phyloP scores from a whole-genome alignment of 2,888 invertebrate genomes.

The Cryptocephalus moraei region DNA sequence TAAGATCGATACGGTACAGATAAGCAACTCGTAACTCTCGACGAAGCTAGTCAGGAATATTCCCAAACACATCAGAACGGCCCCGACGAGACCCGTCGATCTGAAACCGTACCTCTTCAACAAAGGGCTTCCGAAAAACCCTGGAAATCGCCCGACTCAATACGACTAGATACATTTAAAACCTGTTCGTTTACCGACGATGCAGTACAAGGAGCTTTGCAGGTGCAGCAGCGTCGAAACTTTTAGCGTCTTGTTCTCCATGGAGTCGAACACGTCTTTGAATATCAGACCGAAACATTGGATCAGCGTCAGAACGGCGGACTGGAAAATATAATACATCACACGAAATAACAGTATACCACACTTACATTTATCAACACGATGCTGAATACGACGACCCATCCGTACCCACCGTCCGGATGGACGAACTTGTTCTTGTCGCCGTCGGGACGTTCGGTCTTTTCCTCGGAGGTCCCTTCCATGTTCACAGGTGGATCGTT shows the following conservation, averaged over 20 bases:
- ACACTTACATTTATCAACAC: constrained; percentile 38
- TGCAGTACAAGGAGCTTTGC: constrained; percentile 35
- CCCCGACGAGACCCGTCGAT: constrained; percentile 35
- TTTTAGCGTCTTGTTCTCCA: constrained; percentile 34
- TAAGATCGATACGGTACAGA: constrained; percentile 34
- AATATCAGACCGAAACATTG: constrained; percentile 40
- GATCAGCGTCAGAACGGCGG: constrained; percentile 32
- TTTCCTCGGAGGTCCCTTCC: too few relatives aligned
- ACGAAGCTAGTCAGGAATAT: constrained; percentile 37
- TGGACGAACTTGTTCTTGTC: constrained; percentile 15
- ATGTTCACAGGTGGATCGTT: too few relatives aligned
- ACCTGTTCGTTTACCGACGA: constrained; percentile 28
- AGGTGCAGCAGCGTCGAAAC: constrained; percentile 38
- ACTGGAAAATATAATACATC: constrained; percentile 24
- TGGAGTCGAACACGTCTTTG: constrained; percentile 29
- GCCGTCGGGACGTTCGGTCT: background rate
- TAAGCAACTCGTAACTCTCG: constrained; percentile 32
- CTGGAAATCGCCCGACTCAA: constrained; percentile 19
- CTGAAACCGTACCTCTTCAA: constrained; percentile 36
- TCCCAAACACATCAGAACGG: constrained; percentile 33
- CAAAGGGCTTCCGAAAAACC: constrained; percentile 38
- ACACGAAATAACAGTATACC: background rate
- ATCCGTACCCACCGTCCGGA: constrained; percentile 44
- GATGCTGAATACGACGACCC: constrained; percentile 38
- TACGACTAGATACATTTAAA: background rate